Evolutionary conservation across 2,797 vertebrate species (phyloP), one percentile per base, ranked within the genome.

Genomic region (Cyprinodon diabolis): DNA sequence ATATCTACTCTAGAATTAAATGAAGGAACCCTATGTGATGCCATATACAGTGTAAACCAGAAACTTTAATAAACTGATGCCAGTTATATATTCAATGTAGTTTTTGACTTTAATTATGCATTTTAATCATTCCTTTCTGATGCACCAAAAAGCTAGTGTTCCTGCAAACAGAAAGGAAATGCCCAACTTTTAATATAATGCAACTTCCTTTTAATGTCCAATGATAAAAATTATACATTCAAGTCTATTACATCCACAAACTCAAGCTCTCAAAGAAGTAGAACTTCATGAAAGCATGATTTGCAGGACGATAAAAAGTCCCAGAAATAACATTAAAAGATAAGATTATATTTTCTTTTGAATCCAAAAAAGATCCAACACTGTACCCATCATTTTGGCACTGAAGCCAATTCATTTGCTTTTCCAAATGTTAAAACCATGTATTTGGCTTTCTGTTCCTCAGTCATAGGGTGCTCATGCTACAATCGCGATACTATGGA

Each of bases 1-100:
- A 47, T 63, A 84, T 78, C 51, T 62, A 69, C 47, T 19, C 49
- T 13, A 55, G 70, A 73, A 63, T 48, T 52, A 69, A 66, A 75
- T 23, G 47, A 69, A 21, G 71, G 55, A 72, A 45, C 35, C 63
- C 58, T 54, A 66, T 51, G 23, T 48, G 68, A 30, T 30, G 30
- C 2, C 21, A 21, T 12, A 37, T 52, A 9, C 25, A 35, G 14
- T 30, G 25, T 25, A 6, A 30, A 58, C 56, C 56, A 17, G 56
- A 3, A 6, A 6, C 17, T 5, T 35, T 6, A 25, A 15, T 58
- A 8, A 25, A 37, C 14, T 17, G 6, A 37, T 35, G 6, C 17
- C 9, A 30, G 19, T 5, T 2, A 52, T 21, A 6, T 35, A 35
- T 25, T 17, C 4, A 6, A 9, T 60, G 3, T 17, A 13, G 3